These are phyloP conservation scores for Thalassaphorura encarpata DNA, from an alignment of 1,140 invertebrate genomes.

Conservation along the genomic window DNA sequence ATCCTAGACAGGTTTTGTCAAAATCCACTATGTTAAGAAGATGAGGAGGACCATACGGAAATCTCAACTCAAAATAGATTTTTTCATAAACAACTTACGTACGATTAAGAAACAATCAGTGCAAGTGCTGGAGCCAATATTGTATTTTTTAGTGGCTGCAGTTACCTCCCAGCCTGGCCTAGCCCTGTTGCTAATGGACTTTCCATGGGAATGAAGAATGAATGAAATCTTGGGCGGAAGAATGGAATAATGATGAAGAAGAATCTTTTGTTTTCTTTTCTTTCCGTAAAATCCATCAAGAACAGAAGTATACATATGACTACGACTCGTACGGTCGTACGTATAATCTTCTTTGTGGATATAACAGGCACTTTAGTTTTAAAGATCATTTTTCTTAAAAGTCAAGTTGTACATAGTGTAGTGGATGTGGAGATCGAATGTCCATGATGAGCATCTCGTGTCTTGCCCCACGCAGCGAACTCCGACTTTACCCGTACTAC, in stretches of 20 bases:
- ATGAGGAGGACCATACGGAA: too few relatives aligned
- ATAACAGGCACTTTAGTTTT: too few relatives aligned
- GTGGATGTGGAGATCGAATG: too few relatives aligned
- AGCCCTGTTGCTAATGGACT: too few relatives aligned
- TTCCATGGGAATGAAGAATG: background rate
- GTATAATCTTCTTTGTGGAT: background rate
- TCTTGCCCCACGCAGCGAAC: background rate
- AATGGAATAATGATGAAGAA: background rate
- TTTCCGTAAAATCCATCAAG: background rate
- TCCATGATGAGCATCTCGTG: background rate
- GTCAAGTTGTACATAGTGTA: too few relatives aligned
- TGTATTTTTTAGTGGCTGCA: background rate
- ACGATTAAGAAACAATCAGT: background rate
- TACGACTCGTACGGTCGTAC: background rate
- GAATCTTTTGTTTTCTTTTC: background rate
- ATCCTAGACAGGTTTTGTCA: too few relatives aligned
- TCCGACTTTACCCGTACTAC: background rate
- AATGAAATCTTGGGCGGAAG: background rate
- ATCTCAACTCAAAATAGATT: too few relatives aligned
- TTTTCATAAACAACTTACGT: too few relatives aligned
- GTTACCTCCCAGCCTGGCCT: too few relatives aligned
- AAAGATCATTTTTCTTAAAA: background rate
- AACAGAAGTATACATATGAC: background rate
- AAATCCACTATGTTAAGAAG: too few relatives aligned
- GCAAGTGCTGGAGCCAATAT: background rate